Percentiles rank a stretch among this genome's conserved stretches.
Evolutionary conservation across 2,888 invertebrate genomes (phyloP).

Genomic region (Linnaemya tessellans): DNA sequence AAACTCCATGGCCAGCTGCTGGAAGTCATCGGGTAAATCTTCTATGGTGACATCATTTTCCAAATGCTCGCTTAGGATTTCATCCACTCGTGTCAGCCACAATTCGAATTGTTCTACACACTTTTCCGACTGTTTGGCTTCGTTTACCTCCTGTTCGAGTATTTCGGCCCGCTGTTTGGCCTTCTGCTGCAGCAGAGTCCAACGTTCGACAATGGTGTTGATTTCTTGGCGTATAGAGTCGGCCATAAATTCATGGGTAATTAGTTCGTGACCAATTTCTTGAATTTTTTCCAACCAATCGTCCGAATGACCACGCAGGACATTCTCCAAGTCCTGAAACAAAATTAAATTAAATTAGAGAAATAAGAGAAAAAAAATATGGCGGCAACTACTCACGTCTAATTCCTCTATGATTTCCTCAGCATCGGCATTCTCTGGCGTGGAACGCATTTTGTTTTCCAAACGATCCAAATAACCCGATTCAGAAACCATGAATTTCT

Average conservation of each 20-base stretch:
- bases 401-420: constrained; percentile 96
- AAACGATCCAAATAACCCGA: constrained; percentile 91
- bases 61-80: constrained; percentile 88
- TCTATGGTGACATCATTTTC: constrained; percentile 91
- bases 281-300: constrained; percentile 89
- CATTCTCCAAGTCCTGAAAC: constrained; percentile 91
- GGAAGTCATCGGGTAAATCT: constrained; percentile 90
- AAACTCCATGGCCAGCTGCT: constrained; percentile 89
- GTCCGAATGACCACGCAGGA: constrained; percentile 88
- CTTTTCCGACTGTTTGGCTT: constrained; percentile 90
- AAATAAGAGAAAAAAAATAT: not conserved
- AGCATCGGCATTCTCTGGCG: constrained; percentile 91
- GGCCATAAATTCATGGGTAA: constrained; percentile 90
- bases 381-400: constrained; percentile 85
- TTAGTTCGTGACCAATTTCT: constrained; percentile 89
- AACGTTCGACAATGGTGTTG: constrained; percentile 86
- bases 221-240: constrained; percentile 87
- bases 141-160: constrained; percentile 88
- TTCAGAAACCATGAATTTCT: constrained; percentile 89
- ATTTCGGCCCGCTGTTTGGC: constrained; percentile 83
- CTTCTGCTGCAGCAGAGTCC: constrained; percentile 88
- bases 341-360: not conserved
- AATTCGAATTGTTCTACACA: constrained; percentile 89
- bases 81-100: constrained; percentile 88
- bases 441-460: constrained; percentile 89